Evolutionary conservation across 2,888 invertebrate species (phyloP).

Genomic region (Euphydryas editha): DNA sequence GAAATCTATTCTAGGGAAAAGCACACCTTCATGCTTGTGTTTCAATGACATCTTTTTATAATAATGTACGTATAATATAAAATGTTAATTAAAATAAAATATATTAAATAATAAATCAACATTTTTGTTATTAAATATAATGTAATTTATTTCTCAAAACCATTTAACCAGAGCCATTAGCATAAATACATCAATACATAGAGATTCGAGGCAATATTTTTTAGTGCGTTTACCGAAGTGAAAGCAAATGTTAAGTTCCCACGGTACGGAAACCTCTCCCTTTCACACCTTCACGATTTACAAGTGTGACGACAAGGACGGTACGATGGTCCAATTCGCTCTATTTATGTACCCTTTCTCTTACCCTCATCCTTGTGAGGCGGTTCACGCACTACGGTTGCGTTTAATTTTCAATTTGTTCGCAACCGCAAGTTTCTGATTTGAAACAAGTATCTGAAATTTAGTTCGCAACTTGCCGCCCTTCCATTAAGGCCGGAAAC

Average conservation of each 20-base stretch:
- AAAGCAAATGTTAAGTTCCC: slow-evolving; percentile 58
- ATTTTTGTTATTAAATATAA: too few species aligned
- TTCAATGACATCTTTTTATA: too few species aligned
- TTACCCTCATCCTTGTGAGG: slow-evolving; percentile 44
- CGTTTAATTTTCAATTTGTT: slow-evolving; percentile 3
- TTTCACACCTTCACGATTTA: slow-evolving; percentile 36
- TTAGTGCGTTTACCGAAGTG: slow-evolving; percentile 45
- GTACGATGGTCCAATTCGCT: slow-evolving; percentile 42
- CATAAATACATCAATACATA: background rate
- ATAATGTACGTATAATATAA: too few species aligned
- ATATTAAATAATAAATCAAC: too few species aligned
- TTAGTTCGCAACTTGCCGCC: too few species aligned
- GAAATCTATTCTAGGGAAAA: too few species aligned
- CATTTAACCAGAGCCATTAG: background rate
- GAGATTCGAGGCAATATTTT: slow-evolving; percentile 37
- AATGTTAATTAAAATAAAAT: too few species aligned
- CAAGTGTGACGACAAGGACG: slow-evolving; percentile 41
- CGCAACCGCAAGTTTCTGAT: too few species aligned
- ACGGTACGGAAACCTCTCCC: slow-evolving; percentile 46
- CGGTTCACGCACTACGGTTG: slow-evolving; percentile 28
- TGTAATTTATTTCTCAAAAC: background rate
- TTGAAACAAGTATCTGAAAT: too few species aligned
- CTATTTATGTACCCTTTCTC: slow-evolving; percentile 45
- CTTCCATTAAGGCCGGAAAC: too few species aligned
- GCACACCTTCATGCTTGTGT: too few species aligned